Evolutionary conservation across 1,140 invertebrate genomes (phyloP), one percentile per base, ranked within the genome.

Genomic region (Sesamia nonagrioides): DNA sequence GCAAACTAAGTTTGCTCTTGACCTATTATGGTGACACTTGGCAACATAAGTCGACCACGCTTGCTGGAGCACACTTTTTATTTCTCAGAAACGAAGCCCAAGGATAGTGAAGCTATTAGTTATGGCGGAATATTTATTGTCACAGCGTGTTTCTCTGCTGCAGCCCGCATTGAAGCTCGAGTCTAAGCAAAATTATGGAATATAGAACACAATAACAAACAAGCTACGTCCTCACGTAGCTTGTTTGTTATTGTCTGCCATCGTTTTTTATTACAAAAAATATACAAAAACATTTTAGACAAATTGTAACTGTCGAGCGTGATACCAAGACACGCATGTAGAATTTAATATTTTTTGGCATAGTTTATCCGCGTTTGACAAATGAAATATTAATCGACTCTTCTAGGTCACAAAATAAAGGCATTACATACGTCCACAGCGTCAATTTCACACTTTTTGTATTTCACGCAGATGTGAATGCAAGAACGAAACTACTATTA

Each of bases 1-100:
- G 35, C 8, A 61, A 68, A 18, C 48, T 68, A 21, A 68, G 63
- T 33, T 48, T 18, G 63, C 63, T 68, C 63, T 68, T 68, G 63
- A 68, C 63, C 63, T 68, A 68, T 68, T 68, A 68, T 68, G 40
- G 63, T 68, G 42, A 68, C 40, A 68, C 63, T 68, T 68, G 63
- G 63, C 63, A 68, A 45, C 63, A 68, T 21, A 48, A 45, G 63
- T 33, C 18, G 63, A 68, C 42, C 63, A 48, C 63, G 42, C 63
- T 48, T 11, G 37, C 18, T 5, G 18, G 63, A 68, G 63, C 40
- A 68, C 63, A 50, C 63, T 68, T 68, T 68, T 50, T 48, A 50
- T 50, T 27, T 48, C 42, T 27, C 18, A 33, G 63, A 68, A 13
- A 68, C 18, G 21, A 48, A 45, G 63, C 63, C 63, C 33, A 68